These are phyloP conservation scores for Thyatira batis DNA, from an alignment of 2,888 invertebrate genomes.

Conservation along the genomic window DNA sequence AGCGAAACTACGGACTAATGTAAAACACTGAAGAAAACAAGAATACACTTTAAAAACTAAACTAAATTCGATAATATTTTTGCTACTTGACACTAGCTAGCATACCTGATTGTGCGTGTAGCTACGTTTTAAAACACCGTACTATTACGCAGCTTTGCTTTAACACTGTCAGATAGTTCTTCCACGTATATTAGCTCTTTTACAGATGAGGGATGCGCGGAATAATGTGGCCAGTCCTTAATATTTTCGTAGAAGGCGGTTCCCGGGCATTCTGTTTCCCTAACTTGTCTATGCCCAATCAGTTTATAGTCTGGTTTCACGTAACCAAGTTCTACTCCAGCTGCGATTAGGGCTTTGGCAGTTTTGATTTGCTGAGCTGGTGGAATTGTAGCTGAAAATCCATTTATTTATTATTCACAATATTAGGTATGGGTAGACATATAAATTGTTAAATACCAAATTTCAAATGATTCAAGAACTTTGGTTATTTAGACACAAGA, in stretches of 20 bases:
- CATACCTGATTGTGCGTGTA: too few relatives aligned
- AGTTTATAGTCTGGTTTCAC: slow-evolving; percentile 82
- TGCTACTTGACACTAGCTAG: neutral
- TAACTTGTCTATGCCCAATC: slow-evolving; percentile 79
- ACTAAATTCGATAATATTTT: neutral
- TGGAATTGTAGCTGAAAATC: slow-evolving; percentile 77
- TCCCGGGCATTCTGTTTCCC: slow-evolving; percentile 85
- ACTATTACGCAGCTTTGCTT: slow-evolving; percentile 9
- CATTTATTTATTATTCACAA: neutral
- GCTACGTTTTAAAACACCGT: neutral
- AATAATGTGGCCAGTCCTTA: slow-evolving; percentile 81
- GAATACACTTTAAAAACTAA: too few relatives aligned
- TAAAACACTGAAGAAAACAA: too few relatives aligned
- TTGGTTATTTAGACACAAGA: too few relatives aligned
- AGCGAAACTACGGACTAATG: too few relatives aligned
- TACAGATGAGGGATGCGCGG: slow-evolving; percentile 46
- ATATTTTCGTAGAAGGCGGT: slow-evolving; percentile 82
- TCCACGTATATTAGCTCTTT: slow-evolving; percentile 40
- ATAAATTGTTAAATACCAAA: neutral
- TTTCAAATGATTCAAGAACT: too few relatives aligned
- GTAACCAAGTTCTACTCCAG: slow-evolving; percentile 83
- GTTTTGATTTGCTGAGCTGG: slow-evolving; percentile 82
- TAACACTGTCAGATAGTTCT: slow-evolving; percentile 35
- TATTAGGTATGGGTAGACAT: neutral
- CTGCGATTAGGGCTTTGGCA: slow-evolving; percentile 81